Evolutionary conservation across 1,140 invertebrate genomes (phyloP), one percentile per base, ranked within the genome.

Genomic region (Camponotus floridanus): DNA sequence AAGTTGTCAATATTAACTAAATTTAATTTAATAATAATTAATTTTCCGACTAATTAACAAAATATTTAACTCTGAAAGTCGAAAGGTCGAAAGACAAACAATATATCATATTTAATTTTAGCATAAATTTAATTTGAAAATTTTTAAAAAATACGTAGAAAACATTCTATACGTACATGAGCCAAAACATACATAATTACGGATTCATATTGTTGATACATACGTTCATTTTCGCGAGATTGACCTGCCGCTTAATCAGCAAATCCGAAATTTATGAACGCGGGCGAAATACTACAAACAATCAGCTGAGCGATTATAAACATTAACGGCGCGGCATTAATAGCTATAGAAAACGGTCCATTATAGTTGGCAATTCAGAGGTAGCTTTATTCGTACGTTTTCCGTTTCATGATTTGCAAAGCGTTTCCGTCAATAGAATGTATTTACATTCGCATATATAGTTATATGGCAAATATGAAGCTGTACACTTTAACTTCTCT

Each of bases 211-310:
- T 18, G 48, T 5, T 26, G 31, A 4, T 62, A 45, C 51, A 61
- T 42, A 21, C 26, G 3, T 15, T n/a, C 55, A 83, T 83, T 83
- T 83, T 45, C 55, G 18, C 31, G 39, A 26, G 39, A 83, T 74
- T 61, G 65, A 83, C 55, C 59, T 59, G 79, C 55, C 55, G 67
- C 2, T 68, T 83, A 74, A 83, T 83, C 79, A 83, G 68, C n/a
- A 83, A 83, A 83, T 74, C 39, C 55, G 26, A 73, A 74, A 83
- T 73, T 83, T 83, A 83, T 83, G 79, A 83, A 48, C 67, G 39
- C 39, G 55, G 13, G 68, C 55, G 48, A 61, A 81, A 81, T 81
- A 74, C n/a, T 83, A 83, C 79, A 74, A 73, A 83, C 11, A 68
- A 39, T 73, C 68, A 74, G 68, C 13, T 42, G 48, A 21, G 13